phyloP scores from a whole-genome alignment of 2,113 vertebrate species.

The Sapajus apella region DNA sequence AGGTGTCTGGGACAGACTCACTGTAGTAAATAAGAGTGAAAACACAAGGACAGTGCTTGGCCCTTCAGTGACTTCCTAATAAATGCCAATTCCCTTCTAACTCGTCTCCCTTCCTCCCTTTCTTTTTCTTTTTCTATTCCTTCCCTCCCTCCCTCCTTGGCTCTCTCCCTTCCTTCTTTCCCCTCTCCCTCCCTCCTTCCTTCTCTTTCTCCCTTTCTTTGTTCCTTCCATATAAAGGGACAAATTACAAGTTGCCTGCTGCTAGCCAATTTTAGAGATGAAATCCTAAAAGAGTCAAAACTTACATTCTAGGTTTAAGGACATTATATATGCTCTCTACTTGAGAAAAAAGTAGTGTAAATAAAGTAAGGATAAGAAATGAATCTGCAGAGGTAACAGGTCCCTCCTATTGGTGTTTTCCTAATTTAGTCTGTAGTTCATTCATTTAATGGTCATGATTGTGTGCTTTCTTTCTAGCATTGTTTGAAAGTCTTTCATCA shows the following conservation, averaged over 20 bases:
- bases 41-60: background rate
- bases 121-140: rapidly evolving
- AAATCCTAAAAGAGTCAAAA: background rate
- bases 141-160: background rate
- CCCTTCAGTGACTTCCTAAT: background rate
- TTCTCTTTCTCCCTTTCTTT: background rate
- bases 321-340: background rate
- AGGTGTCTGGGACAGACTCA: background rate
- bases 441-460: background rate
- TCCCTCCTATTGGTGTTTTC: background rate
- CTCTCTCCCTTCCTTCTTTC: background rate
- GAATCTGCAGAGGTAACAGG: background rate
- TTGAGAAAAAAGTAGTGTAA: background rate
- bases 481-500: background rate
- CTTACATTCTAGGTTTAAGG: background rate
- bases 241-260: background rate
- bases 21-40: background rate
- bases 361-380: background rate
- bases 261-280: background rate
- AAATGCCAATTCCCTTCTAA: background rate
- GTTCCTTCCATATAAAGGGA: background rate
- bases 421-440: background rate
- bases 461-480: background rate
- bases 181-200: background rate
- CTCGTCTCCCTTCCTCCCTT: background rate